Percentiles rank a stretch among this genome's conserved stretches.
phyloP scores from a whole-genome alignment of 2,888 invertebrate genomes.

The Pachymerium ferrugineum region DNA sequence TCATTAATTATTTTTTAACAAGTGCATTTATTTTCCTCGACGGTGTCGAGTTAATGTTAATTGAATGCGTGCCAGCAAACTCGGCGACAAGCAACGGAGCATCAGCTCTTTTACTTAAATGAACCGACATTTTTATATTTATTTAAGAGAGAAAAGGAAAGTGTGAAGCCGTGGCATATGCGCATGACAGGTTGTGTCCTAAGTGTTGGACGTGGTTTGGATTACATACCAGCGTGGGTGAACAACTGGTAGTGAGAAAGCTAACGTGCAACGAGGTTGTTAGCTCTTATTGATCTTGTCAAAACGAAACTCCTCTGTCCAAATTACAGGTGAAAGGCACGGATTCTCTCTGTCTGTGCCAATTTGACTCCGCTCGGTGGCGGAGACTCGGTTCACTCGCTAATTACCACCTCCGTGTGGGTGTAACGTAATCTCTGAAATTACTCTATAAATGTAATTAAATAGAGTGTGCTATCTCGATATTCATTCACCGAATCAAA shows the following conservation, averaged over 20 bases:
- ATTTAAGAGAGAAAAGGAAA: too few relatives aligned
- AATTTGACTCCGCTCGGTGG: slow-evolving; percentile 4
- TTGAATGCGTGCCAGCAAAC: not conserved
- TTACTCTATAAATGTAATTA: not conserved
- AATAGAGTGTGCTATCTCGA: slow-evolving; percentile 1
- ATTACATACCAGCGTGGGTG: not conserved
- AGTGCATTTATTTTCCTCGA: too few relatives aligned
- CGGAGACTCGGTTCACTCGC: slow-evolving; percentile 9
- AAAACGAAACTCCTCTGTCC: slow-evolving; percentile 27
- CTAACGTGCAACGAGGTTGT: slow-evolving; percentile 8
- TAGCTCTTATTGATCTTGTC: slow-evolving; percentile 25
- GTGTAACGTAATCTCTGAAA: slow-evolving; percentile 13
- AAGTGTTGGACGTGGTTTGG: not conserved
- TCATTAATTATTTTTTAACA: not conserved
- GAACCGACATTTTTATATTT: too few relatives aligned
- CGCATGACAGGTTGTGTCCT: too few relatives aligned
- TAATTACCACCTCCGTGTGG: not conserved
- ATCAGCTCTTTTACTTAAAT: not conserved
- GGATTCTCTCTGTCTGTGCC: slow-evolving; percentile 17
- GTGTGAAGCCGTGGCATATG: too few relatives aligned
- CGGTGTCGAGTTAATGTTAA: not conserved
- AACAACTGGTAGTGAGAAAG: not conserved
- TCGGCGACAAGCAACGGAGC: not conserved
- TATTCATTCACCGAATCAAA: too few relatives aligned
- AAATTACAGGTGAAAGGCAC: slow-evolving; percentile 27